Evolutionary conservation across 2,797 vertebrate genomes (phyloP).

Genomic region (Cynodonichthys magdalenae): DNA sequence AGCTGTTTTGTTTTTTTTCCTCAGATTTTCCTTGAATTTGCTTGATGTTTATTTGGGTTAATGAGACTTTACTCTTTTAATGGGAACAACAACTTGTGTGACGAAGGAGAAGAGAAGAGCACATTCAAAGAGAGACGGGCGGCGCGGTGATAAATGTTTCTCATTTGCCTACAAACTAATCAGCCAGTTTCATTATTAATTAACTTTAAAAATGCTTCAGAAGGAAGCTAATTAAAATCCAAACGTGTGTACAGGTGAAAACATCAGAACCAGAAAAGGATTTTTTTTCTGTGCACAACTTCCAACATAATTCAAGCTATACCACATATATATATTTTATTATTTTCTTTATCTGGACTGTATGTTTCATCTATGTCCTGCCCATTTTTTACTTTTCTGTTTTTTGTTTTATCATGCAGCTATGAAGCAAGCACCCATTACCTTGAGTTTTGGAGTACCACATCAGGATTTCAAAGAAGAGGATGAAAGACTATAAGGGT

Average conservation of each 20-base stretch:
- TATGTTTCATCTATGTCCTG: neutral
- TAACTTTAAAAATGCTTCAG: conserved; percentile 34
- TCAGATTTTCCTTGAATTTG: no score
- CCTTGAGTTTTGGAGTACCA: conserved; percentile 18
- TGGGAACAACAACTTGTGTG: neutral
- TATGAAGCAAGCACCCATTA: conserved; percentile 39
- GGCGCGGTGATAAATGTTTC: conserved; percentile 19
- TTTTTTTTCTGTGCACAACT: no score
- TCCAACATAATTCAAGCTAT: no score
- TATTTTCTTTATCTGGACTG: neutral
- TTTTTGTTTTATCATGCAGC: conserved; percentile 12
- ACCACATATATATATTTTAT: neutral
- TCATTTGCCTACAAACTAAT: conserved; percentile 52
- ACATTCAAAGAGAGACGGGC: neutral
- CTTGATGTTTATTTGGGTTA: neutral
- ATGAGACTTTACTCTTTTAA: conserved; percentile 25
- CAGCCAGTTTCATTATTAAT: conserved; percentile 1
- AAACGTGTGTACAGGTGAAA: neutral
- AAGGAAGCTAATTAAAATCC: conserved; percentile 9
- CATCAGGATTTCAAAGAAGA: conserved; percentile 42
- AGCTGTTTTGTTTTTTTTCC: no score
- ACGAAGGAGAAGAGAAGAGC: neutral
- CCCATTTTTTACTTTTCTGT: neutral
- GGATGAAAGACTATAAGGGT: conserved; percentile 34
- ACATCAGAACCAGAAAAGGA: neutral